A percentile compares a stretch with the other conserved stretches of the same genome.
Evolutionary conservation across 2,113 vertebrate species (phyloP).

Genomic region (Plotosus lineatus): DNA sequence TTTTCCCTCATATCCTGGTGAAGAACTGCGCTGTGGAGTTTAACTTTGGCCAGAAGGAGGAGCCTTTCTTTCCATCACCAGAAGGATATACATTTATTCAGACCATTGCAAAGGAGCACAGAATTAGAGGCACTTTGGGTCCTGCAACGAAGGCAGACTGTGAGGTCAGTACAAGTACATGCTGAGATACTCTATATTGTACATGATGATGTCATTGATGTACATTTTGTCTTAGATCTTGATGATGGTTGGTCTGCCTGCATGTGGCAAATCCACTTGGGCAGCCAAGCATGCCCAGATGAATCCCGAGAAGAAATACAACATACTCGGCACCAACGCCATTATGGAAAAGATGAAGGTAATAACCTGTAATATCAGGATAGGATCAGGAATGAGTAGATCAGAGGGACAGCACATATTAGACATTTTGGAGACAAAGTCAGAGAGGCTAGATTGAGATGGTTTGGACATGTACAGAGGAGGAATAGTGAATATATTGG

Average conservation of each 20-base stretch:
- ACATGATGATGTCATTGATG: not conserved
- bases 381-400: no score
- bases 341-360: slow-evolving; percentile 89
- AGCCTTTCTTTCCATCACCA: slow-evolving; percentile 68
- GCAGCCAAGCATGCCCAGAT: slow-evolving; percentile 75
- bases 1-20: slow-evolving; percentile 80
- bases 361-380: no score
- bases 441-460: no score
- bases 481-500: no score
- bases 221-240: slow-evolving; percentile 68
- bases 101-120: slow-evolving; percentile 66
- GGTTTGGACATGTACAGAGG: no score
- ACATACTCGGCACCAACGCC: slow-evolving; percentile 82
- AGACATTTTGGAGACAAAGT: no score
- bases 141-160: slow-evolving; percentile 80
- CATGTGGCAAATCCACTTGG: slow-evolving; percentile 81
- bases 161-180: slow-evolving; percentile 68
- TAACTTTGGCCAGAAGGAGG: slow-evolving; percentile 79
- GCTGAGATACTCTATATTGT: not conserved
- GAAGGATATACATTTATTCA: slow-evolving; percentile 80
- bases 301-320: slow-evolving; percentile 80
- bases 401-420: no score
- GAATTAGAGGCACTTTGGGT: slow-evolving; percentile 72
- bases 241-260: slow-evolving; percentile 84
- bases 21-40: slow-evolving; percentile 84